Conservation (phyloP, 2,113 vertebrate genomes). For the Tenebrosternarchus preto region DNA sequence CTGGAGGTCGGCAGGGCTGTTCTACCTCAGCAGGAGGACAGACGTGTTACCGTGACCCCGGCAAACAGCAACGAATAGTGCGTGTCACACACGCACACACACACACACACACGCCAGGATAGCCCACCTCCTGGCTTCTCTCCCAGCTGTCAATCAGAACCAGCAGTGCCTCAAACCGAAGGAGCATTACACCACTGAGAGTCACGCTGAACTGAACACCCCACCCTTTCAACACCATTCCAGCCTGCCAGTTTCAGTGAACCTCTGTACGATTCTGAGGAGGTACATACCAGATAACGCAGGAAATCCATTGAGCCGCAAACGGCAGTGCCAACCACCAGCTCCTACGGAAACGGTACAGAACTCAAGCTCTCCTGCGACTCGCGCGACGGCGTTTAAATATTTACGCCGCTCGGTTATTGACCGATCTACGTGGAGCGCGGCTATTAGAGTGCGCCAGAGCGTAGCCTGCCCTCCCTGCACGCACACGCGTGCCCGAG, state of each 20-base stretch:
- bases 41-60: neutral
- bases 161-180: neutral
- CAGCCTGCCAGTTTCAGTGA: too few relatives aligned
- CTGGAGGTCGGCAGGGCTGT: too few relatives aligned
- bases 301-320: neutral
- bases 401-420: too few relatives aligned
- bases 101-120: neutral
- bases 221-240: too few relatives aligned
- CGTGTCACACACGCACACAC: neutral
- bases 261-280: too few relatives aligned
- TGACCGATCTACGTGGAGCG: neutral
- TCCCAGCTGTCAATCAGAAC: constrained; percentile 2
- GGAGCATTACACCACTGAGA: too few relatives aligned
- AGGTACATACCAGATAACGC: neutral
- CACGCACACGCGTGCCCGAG: too few relatives aligned
- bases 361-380: neutral
- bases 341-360: neutral
- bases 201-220: neutral
- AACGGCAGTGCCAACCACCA: neutral
- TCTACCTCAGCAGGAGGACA: neutral
- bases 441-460: neutral
- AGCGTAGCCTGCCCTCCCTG: too few relatives aligned
- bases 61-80: neutral
- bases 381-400: neutral
- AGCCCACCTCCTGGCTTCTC: neutral